Evolutionary conservation across 1,140 invertebrate species (phyloP).

Genomic region (Plodia interpunctella): DNA sequence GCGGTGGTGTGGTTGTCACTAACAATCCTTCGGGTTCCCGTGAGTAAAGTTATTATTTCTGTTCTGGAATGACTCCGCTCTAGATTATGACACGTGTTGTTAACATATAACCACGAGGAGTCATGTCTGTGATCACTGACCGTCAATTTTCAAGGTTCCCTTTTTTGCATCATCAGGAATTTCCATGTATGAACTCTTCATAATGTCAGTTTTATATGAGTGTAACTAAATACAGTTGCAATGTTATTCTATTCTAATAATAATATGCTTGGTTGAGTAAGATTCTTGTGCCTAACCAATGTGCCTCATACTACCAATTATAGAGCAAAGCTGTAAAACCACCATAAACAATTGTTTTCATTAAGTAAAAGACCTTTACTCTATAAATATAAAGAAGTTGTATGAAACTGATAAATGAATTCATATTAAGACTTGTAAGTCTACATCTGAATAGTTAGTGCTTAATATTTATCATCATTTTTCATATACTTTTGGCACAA

Average conservation of each 20-base stretch:
- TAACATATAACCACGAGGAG: conserved; percentile 23
- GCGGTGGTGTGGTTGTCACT: conserved; percentile 47
- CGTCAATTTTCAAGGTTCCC: conserved; percentile 15
- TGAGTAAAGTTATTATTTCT: conserved; percentile 31
- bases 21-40: conserved; percentile 46
- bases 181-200: neutral
- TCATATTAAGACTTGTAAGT: too few relatives aligned
- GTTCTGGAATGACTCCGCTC: neutral
- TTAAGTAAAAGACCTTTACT: too few relatives aligned
- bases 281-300: neutral
- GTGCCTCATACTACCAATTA: too few relatives aligned
- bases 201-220: neutral
- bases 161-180: conserved; percentile 12
- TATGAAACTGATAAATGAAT: too few relatives aligned
- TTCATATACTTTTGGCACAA: too few relatives aligned
- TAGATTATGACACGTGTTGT: conserved; percentile 22
- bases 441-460: too few relatives aligned
- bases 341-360: too few relatives aligned
- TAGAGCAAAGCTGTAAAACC: too few relatives aligned
- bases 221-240: neutral
- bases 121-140: conserved; percentile 31
- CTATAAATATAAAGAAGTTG: too few relatives aligned
- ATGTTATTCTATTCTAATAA: too few relatives aligned
- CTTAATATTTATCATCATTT: too few relatives aligned
- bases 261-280: neutral